Percentiles rank a stretch among this genome's conserved stretches.
Evolutionary conservation across 2,888 invertebrate genomes (phyloP).

Genomic region (Patella caerulea): DNA sequence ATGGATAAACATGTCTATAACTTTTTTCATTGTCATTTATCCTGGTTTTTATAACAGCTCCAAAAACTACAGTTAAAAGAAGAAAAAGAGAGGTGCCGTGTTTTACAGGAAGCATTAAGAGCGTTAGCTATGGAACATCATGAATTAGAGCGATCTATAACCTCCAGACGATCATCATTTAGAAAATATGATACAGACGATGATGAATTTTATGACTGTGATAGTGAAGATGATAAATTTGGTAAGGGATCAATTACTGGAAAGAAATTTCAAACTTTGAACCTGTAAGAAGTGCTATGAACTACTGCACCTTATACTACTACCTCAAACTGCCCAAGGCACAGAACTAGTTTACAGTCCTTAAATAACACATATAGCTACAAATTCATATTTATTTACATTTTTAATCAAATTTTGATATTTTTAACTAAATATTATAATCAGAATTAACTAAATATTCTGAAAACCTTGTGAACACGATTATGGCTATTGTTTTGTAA

Average conservation of each 20-base stretch:
- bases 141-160: conserved; percentile 78
- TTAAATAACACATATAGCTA: too few species aligned
- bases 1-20: neutral
- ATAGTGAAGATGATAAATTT: conserved; percentile 40
- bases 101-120: conserved; percentile 79
- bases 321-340: too few species aligned
- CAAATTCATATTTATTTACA: too few species aligned
- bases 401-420: too few species aligned
- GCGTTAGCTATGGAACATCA: conserved; percentile 80
- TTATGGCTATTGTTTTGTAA: too few species aligned
- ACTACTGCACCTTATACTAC: too few species aligned
- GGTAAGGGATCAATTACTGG: neutral
- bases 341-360: too few species aligned
- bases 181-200: conserved; percentile 52
- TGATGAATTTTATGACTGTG: conserved; percentile 67
- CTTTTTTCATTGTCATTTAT: neutral
- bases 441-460: too few species aligned
- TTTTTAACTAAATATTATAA: too few species aligned
- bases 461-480: too few species aligned
- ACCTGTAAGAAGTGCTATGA: too few species aligned
- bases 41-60: conserved; percentile 57
- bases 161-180: conserved; percentile 71
- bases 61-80: conserved; percentile 72
- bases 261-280: too few species aligned
- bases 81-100: conserved; percentile 77